Evolutionary conservation across 2,113 vertebrate species (phyloP), one percentile per base, ranked within the genome.

Genomic region (Lutjanus erythropterus): DNA sequence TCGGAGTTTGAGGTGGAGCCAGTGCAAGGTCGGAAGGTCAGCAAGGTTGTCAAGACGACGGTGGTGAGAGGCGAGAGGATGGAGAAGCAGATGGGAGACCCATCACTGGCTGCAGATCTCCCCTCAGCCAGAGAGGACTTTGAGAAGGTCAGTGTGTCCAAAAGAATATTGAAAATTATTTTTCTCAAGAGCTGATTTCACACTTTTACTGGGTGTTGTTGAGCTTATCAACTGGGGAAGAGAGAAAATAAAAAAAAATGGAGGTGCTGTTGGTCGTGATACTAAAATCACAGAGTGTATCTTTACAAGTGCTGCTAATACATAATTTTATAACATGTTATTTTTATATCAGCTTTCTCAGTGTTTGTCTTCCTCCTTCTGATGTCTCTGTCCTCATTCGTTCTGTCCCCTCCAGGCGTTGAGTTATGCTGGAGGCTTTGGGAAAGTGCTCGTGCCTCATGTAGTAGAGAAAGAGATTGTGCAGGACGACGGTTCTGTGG

Each of bases 111-210:
- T 78, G 86, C 93, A 75, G 97, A 97, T 78, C 97, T 98, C 60
- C 97, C 97, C 0, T 97, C 97, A 75, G 97, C 98, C 94, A 96
- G 96, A 95, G 97, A 98, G 75, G 97, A 99, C 95, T 99, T 99
- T 83, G 96, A 98, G 94, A 95, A 97, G 97, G 98, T 98, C 93
- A 84, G 90, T 84, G 19, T 42, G 33, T 58, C 61, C 23, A 18
- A 7, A 39, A 21, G 15, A 42, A 42, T 3, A 2, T 39, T 35
- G 7, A 39, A 21, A 47, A 4, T 3, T 0, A 66, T 21, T 44
- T n/a, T 35, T 16, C 16, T 62, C 31, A 42, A 41, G 3, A 53
- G 16, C 1, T 16, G 21, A 55, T 56, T 41, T 12, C 19, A 55
- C 8, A 55, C 8, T 10, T 52, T 19, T 14, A 9, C 18, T 6